A percentile compares a stretch with the other conserved stretches of the same genome.
These are phyloP conservation scores for Perizoma affinitatum DNA, from an alignment of 2,888 invertebrate genomes.

Conservation along the genomic window DNA sequence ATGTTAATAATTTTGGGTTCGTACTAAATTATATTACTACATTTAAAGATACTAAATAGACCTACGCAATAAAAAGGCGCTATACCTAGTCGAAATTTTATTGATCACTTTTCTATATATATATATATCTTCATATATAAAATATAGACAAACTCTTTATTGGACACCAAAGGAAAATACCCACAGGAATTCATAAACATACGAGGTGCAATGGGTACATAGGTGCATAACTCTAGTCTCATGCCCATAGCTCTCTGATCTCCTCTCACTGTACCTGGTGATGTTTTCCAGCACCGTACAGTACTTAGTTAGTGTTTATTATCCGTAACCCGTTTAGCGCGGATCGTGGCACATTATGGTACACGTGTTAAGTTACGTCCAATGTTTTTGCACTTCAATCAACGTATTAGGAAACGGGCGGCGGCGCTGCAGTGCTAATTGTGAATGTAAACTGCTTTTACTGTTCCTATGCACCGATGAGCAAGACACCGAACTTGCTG, in stretches of 20 bases:
- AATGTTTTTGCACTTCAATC: constrained; percentile 80
- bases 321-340: constrained; percentile 25
- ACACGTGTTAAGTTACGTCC: constrained; percentile 35
- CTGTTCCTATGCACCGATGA: neutral
- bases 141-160: too few species aligned
- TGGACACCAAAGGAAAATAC: too few species aligned
- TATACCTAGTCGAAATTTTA: too few species aligned
- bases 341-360: constrained; percentile 11
- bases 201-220: neutral
- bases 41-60: too few species aligned
- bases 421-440: constrained; percentile 56
- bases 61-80: too few species aligned
- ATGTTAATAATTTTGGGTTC: too few species aligned
- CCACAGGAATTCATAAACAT: too few species aligned
- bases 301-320: constrained; percentile 29
- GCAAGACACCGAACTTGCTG: neutral
- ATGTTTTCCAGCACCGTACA: neutral
- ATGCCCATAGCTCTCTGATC: neutral
- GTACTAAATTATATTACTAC: too few species aligned
- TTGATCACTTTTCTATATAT: too few species aligned
- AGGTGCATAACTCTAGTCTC: too few species aligned
- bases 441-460: constrained; percentile 27
- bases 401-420: constrained; percentile 72
- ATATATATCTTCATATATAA: too few species aligned
- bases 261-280: neutral